Evolutionary conservation across 2,888 invertebrate genomes (phyloP), one percentile per base, ranked within the genome.

Genomic region (Zhuqinia jingwanae): DNA sequence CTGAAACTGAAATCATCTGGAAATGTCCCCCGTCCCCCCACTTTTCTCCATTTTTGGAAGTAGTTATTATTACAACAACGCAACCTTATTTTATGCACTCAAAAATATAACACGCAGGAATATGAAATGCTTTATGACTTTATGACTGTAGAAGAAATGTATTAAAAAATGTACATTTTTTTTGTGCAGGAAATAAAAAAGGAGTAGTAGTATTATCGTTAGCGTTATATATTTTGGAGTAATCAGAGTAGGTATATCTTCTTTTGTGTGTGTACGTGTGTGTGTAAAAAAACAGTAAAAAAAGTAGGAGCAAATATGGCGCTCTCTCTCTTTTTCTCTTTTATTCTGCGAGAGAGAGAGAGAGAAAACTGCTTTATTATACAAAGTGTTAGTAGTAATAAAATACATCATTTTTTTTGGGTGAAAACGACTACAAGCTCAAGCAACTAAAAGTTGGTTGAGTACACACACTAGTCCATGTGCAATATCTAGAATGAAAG

Each of bases 311-410:
- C n/a, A n/a, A n/a, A n/a, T n/a, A n/a, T n/a, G n/a, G n/a, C n/a
- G n/a, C n/a, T n/a, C n/a, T n/a, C n/a, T n/a, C n/a, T 36, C 36
- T 36, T 36, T 56, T 58, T 25, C 42, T 47, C 30, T 73, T 73
- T 73, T 45, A 1, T 42, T 63, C 36, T 36, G n/a, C 42, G 47
- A 53, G 53, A n/a, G n/a, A n/a, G n/a, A 75, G 8, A 36, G 22
- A 81, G 36, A 27, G 75, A 58, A 73, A 81, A 82, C 82, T 63
- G 63, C 63, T 82, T 82, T 82, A 82, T 82, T 82, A 82, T 82
- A 76, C 82, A 58, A 82, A 82, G 82, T 82, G 82, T 63, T 82
- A 82, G 82, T 75, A 82, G 82, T 75, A 75, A 82, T 82, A 82
- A 82, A 82, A 75, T 82, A 82, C 63, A 75, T 82, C 82, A 82